Base-by-base conservation (phyloP, 1,140 invertebrate species). In the Magallana ariakensis region DNA sequence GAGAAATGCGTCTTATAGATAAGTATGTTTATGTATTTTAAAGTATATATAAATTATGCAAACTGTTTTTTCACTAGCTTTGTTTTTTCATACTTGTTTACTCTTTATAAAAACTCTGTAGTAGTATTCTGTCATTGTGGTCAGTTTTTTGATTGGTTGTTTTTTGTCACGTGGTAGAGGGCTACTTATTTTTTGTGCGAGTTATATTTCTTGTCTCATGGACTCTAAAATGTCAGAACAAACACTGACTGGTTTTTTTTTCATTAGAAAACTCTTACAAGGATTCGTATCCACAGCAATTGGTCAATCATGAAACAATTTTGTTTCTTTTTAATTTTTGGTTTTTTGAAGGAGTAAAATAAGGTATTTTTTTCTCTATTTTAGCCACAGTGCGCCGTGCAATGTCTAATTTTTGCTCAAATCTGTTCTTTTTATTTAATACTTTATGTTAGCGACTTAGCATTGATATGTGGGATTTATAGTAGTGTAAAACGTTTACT, bases 361-460 rank as follows among this genome's bases (percentile, higher is more conserved):
- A 11, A 46, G 33, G 33, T 46, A 13, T 26, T 46, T 46, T n/a
- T 26, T 75, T 22, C 22, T 33, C 9, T 75, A 9, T 75, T 22
- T 75, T 26, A 26, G 33, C 33, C 19, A 22, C 22, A 19, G 33
- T 22, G 33, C 33, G 66, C 66, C 13, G 66, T 75, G 66, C 66
- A 75, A 75, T 75, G 66, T 26, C 22, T 26, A 13, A 26, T 70
- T 11, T 70, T 75, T 75, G 66, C 66, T 75, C 66, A 75, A 75
- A 19, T 19, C 19, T 66, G 66, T 26, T 13, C 22, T 13, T 46
- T 46, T 75, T 75, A 26, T 75, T 33, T 26, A 75, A 26, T 75
- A 26, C 11, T 13, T 26, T 1, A 26, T 70, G n/a, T 70, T 70
- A 22, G 19, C 11, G 6, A 11, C 19, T 22, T 26, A 75, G 19